Evolutionary conservation across 2,888 invertebrate genomes (phyloP).

Genomic region (Entomobrya multifasciata): DNA sequence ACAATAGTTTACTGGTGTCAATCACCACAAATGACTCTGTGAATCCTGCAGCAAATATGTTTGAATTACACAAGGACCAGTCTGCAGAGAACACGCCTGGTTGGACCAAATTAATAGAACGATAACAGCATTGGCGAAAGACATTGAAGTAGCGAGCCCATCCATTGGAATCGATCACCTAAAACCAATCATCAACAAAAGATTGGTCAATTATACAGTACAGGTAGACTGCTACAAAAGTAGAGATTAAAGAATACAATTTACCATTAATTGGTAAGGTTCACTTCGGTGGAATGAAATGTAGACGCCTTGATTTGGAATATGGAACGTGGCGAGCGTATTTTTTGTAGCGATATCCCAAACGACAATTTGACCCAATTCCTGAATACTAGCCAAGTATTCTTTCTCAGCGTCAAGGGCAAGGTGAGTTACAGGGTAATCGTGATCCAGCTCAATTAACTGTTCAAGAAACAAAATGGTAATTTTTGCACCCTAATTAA

Average conservation of each 20-base stretch:
- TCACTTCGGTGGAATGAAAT: conserved; percentile 60
- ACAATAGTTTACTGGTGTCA: conserved; percentile 47
- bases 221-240: not conserved
- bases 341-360: conserved; percentile 38
- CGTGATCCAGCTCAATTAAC: conserved; percentile 24
- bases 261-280: conserved; percentile 60
- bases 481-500: not conserved
- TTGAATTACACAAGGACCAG: conserved; percentile 50
- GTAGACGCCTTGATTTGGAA: conserved; percentile 51
- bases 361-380: conserved; percentile 43
- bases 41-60: conserved; percentile 48
- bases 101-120: conserved; percentile 40
- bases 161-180: conserved; percentile 50
- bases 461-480: not conserved
- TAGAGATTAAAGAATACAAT: not conserved
- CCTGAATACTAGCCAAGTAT: conserved; percentile 48
- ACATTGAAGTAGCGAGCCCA: conserved; percentile 61
- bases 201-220: too few species aligned
- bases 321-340: conserved; percentile 43
- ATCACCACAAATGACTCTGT: conserved; percentile 53
- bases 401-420: conserved; percentile 57
- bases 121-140: conserved; percentile 53
- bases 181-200: too few species aligned
- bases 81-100: conserved; percentile 50
- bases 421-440: conserved; percentile 51